These are phyloP conservation scores for Rhynchomys soricoides DNA, from an alignment of 2,113 vertebrate species.

Conservation along the genomic window DNA sequence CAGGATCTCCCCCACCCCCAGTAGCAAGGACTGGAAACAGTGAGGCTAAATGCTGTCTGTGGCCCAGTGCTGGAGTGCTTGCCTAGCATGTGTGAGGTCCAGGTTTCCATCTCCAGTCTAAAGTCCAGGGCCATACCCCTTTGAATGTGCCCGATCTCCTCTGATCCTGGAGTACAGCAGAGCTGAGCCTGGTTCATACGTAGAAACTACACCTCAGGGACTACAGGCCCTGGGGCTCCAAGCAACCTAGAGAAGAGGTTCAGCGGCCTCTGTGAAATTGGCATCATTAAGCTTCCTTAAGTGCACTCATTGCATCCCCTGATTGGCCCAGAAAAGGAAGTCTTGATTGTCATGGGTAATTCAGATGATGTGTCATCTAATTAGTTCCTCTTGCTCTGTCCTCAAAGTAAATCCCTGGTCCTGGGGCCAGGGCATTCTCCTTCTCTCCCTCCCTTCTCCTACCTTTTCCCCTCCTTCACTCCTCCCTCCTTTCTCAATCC, in stretches of 20 bases:
- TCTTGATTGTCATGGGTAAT: too few species aligned
- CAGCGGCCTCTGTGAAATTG: background rate
- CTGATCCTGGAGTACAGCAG: background rate
- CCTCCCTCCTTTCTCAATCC: background rate
- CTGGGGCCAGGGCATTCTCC: background rate
- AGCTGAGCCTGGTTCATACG: background rate
- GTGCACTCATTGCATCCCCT: background rate
- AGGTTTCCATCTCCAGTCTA: background rate
- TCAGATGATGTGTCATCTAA: too few species aligned
- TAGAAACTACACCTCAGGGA: background rate
- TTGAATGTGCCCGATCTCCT: background rate
- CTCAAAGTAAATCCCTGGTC: background rate
- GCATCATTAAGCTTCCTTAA: accelerated
- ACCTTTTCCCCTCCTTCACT: background rate
- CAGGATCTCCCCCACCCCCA: accelerated
- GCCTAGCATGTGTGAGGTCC: background rate
- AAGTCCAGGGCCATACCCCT: background rate
- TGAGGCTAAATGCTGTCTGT: background rate
- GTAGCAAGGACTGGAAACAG: background rate
- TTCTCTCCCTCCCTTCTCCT: background rate
- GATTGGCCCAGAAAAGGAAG: background rate
- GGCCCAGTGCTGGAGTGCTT: background rate
- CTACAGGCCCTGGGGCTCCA: background rate
- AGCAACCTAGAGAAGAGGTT: background rate
- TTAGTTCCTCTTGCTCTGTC: background rate